Percentiles rank a stretch among this genome's conserved stretches.
These are phyloP conservation scores for Ferdinandea cuprea DNA, from an alignment of 2,888 invertebrate species.

Conservation along the genomic window DNA sequence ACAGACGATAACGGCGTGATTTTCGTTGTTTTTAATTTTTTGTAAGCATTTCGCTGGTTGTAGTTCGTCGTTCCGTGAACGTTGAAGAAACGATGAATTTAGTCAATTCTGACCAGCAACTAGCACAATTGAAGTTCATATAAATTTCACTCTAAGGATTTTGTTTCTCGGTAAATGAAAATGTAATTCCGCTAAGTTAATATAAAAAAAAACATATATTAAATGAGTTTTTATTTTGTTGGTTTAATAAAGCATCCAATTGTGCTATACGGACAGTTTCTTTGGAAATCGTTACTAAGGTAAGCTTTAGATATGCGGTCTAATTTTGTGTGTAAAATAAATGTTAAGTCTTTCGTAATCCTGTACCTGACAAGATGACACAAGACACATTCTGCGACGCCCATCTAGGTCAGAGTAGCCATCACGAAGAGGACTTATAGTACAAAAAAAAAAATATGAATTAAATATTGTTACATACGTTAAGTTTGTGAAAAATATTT, in stretches of 20 bases:
- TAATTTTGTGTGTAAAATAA: no score
- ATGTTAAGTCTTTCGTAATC: no score
- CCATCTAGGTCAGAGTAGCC: no score
- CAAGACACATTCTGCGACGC: no score
- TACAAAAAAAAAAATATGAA: no score
- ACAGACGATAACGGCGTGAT: slow-evolving; percentile 37
- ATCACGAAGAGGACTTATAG: no score
- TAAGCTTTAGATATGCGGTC: no score
- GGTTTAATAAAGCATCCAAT: neutral
- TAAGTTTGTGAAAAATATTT: no score
- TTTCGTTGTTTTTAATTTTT: slow-evolving; percentile 6
- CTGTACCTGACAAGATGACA: no score
- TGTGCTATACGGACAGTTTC: neutral
- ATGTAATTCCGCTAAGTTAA: slow-evolving; percentile 38
- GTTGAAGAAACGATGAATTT: neutral
- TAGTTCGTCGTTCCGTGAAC: neutral
- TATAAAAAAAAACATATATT: slow-evolving; percentile 19
- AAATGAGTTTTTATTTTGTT: neutral
- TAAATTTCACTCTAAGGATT: slow-evolving; percentile 21
- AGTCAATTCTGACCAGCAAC: slow-evolving; percentile 14
- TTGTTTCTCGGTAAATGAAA: slow-evolving; percentile 1
- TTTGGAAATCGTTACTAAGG: no score
- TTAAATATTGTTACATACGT: no score
- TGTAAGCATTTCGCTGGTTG: slow-evolving; percentile 36
- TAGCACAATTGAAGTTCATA: slow-evolving; percentile 34